Evolutionary conservation across 1,140 invertebrate genomes (phyloP).

Genomic region (Aradophagus sp.): DNA sequence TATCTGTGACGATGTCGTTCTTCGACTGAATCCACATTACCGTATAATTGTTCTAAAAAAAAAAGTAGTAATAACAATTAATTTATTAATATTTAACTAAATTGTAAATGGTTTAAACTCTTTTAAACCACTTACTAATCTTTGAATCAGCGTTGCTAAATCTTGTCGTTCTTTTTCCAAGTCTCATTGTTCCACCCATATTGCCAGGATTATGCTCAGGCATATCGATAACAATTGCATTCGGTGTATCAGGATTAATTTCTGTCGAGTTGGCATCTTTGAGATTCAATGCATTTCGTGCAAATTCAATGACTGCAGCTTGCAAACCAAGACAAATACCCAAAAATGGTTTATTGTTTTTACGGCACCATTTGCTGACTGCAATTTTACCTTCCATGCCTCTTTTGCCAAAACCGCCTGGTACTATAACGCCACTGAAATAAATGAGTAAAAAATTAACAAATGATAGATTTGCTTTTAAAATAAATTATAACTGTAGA

Average conservation of each 20-base stretch:
- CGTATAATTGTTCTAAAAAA: conserved; percentile 85
- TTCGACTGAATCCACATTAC: conserved; percentile 86
- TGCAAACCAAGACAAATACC: conserved; percentile 99
- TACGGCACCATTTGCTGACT: conserved; percentile 93
- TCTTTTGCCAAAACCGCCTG: conserved; percentile 96
- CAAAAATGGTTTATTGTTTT: conserved; percentile 91
- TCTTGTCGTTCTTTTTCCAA: conserved; percentile 92
- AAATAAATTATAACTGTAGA: too few relatives aligned
- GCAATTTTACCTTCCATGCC: conserved; percentile 97
- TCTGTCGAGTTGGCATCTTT: conserved; percentile 92
- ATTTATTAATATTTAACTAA: too few relatives aligned
- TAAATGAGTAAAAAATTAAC: too few relatives aligned
- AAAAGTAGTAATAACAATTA: background rate
- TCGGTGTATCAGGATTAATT: conserved; percentile 81
- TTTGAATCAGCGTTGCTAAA: conserved; percentile 79
- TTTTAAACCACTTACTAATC: conserved; percentile 81
- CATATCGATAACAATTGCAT: conserved; percentile 97
- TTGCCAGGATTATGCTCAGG: conserved; percentile 95
- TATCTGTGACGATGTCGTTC: conserved; percentile 98
- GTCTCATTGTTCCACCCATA: conserved; percentile 98
- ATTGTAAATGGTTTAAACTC: background rate
- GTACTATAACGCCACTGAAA: conserved; percentile 84
- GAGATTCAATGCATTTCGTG: conserved; percentile 88
- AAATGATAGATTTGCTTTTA: too few relatives aligned
- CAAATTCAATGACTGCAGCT: conserved; percentile 96